These are phyloP conservation scores for Phenganax stokvisi DNA, from an alignment of 92 coral and sea anemone genomes.

Conservation along the genomic window DNA sequence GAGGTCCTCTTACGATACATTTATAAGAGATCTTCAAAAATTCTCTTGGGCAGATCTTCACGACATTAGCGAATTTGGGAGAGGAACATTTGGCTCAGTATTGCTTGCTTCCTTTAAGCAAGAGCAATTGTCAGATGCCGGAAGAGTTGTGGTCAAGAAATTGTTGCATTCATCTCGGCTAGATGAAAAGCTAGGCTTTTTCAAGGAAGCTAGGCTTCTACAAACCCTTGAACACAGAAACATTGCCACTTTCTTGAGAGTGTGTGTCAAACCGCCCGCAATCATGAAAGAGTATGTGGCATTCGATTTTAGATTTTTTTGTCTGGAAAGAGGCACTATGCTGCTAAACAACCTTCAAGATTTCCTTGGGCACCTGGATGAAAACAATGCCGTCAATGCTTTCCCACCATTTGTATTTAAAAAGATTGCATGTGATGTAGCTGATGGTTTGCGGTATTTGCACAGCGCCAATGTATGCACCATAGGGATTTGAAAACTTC, in stretches of 20 bases:
- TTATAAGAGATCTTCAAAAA: neutral
- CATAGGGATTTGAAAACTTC: slow-evolving; percentile 5
- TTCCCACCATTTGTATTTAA: neutral
- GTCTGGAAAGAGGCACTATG: no score
- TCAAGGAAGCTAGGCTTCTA: neutral
- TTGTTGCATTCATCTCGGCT: neutral
- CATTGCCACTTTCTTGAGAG: no score
- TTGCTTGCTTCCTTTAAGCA: neutral
- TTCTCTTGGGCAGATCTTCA: neutral
- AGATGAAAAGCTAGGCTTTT: neutral
- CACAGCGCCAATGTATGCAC: neutral
- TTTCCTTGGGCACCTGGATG: neutral
- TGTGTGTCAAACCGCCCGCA: no score
- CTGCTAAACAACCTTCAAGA: neutral
- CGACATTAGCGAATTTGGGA: neutral
- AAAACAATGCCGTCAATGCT: neutral
- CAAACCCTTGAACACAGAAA: neutral
- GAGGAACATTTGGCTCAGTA: neutral
- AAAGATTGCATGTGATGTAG: slow-evolving; percentile 2
- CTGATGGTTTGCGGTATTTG: neutral
- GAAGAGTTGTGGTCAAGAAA: neutral
- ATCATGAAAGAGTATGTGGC: no score
- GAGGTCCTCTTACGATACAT: neutral
- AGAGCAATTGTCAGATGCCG: neutral
- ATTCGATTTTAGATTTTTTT: no score